Evolutionary conservation across 2,113 vertebrate species (phyloP).

Genomic region (Camelus bactrianus): DNA sequence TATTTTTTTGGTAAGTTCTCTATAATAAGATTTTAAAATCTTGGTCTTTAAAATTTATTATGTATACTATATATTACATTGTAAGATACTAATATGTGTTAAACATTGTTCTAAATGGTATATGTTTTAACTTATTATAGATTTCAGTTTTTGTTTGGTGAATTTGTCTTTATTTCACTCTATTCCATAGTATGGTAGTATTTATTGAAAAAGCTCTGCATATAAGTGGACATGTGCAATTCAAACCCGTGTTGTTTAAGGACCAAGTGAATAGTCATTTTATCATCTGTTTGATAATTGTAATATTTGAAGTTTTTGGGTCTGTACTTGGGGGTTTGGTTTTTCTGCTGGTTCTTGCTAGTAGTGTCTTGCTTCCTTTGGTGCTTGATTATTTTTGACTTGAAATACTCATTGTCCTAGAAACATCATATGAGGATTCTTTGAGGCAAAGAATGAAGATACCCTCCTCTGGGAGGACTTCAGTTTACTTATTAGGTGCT

Average conservation of each 20-base stretch:
- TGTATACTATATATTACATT: not conserved
- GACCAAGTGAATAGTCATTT: not conserved
- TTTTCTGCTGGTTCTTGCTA: not conserved
- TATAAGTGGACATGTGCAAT: too few relatives aligned
- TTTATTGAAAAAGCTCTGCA: too few relatives aligned
- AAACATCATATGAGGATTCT: not conserved
- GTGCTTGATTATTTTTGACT: slow-evolving; percentile 5
- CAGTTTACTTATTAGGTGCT: not conserved
- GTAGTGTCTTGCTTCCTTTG: not conserved
- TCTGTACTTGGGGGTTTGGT: not conserved
- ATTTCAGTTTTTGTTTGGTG: not conserved
- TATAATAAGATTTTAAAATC: not conserved
- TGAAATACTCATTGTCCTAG: not conserved
- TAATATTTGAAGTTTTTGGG: not conserved
- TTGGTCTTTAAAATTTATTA: not conserved
- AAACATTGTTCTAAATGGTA: not conserved
- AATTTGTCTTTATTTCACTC: not conserved
- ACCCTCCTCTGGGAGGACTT: not conserved
- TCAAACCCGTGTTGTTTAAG: too few relatives aligned
- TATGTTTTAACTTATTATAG: not conserved
- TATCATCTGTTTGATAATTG: not conserved
- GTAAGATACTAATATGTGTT: not conserved
- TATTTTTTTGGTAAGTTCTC: not conserved
- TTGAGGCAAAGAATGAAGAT: not conserved
- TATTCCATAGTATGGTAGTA: not conserved